Base-by-base conservation (phyloP, 2,797 vertebrate species). In the Pelobates cultripes region DNA sequence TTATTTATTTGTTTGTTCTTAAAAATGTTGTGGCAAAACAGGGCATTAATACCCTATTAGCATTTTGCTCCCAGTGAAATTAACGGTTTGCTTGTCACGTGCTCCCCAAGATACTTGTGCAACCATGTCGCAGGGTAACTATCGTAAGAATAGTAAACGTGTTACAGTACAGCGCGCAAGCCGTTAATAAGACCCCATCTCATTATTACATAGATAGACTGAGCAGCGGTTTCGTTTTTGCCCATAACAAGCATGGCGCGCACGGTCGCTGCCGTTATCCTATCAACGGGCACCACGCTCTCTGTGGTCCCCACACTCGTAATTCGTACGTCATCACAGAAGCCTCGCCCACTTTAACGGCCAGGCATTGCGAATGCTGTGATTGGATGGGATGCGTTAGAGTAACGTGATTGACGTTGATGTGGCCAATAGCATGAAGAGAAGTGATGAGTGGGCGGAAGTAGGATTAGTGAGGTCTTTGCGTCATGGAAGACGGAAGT, bases 401-500 rank as follows among this genome's bases (percentile, higher is more conserved):
- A 40, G 44, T 12, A 0, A 53, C 55, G 2, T 74, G 64, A 69
- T 28, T 60, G 47, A 14, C 14, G 7, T 45, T 1, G 8, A 41
- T 17, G 9, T 7, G 67, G 43, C 79, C 79, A 75, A 80, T 70
- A 7, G 79, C 3, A 47, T 13, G 28, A 10, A n/a, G 2, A 75
- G 10, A 68, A 44, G 4, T 4, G 3, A 3, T 3, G 14, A 14
- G 80, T 55, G 40, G 80, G 74, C 67, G 70, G 68, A 69, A 6
- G 7, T 28, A 43, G 13, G 2, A 5, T 1, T 0, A 14, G 28
- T 10, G 41, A 15, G 10, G 3, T 17, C 51, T 40, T 61, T 47
- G 9, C 43, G 45, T 10, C 43, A 43, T 12, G 8, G 8, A 60
- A 12, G 15, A 7, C 13, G 74, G 74, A 47, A n/a, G 69, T 2